Evolutionary conservation across 2,888 invertebrate species (phyloP).

Genomic region (Odontocolon sp.): DNA sequence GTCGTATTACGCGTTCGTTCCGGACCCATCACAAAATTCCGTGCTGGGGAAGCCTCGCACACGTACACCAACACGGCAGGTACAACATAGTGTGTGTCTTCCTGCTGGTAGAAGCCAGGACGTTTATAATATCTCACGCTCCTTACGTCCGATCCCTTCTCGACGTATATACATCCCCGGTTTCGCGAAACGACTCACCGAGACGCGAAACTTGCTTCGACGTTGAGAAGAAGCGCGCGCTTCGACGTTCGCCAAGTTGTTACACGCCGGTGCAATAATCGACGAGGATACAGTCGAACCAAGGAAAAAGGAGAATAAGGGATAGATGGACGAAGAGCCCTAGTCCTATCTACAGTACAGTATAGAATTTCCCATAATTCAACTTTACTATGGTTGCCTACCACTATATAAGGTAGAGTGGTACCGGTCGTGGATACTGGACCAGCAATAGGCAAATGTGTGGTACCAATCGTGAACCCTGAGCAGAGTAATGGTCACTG

Average conservation of each 20-base stretch:
- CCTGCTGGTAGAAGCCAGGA: constrained; percentile 33
- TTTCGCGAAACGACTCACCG: constrained; percentile 45
- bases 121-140: constrained; percentile 59
- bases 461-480: too few relatives aligned
- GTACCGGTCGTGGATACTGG: too few relatives aligned
- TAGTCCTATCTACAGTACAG: background rate
- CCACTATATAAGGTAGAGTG: too few relatives aligned
- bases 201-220: constrained; percentile 17
- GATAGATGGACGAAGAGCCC: background rate
- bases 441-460: too few relatives aligned
- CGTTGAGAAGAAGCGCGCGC: constrained; percentile 26
- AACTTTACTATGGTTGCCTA: too few relatives aligned
- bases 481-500: too few relatives aligned
- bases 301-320: constrained; percentile 3
- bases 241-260: constrained; percentile 34
- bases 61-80: background rate
- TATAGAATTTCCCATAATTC: too few relatives aligned
- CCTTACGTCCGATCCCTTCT: constrained; percentile 48
- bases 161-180: constrained; percentile 25
- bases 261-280: constrained; percentile 37
- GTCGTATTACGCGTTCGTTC: constrained; percentile 80
- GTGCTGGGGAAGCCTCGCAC: constrained; percentile 56
- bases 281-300: constrained; percentile 20
- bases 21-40: constrained; percentile 77
- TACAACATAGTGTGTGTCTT: background rate